These are phyloP conservation scores for Drosophila seguyi DNA, from an alignment of 1,140 invertebrate species.

Conservation along the genomic window DNA sequence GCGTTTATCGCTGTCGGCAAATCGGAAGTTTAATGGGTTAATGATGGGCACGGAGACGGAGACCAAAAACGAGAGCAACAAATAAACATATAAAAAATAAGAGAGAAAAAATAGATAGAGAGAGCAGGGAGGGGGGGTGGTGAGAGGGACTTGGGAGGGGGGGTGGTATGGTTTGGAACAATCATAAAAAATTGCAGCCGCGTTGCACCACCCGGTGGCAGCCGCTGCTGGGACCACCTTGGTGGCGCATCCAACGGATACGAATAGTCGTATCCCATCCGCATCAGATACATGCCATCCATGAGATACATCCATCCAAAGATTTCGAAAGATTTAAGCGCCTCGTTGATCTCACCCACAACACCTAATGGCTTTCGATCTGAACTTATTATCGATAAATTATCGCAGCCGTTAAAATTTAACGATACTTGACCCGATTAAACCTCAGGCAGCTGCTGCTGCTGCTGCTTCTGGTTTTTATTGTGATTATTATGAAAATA, in stretches of 20 bases:
- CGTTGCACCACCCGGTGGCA: conserved; percentile 74
- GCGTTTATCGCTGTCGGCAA: conserved; percentile 83
- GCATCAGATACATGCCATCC: not conserved
- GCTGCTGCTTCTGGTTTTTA: not conserved
- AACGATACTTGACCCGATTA: not conserved
- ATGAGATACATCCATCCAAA: not conserved
- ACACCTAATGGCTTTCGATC: conserved; percentile 6
- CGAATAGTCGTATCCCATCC: not conserved
- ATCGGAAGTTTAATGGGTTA: conserved; percentile 84
- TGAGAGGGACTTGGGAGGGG: no score
- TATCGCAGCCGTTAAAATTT: conserved; percentile 8
- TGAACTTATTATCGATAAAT: conserved; percentile 22
- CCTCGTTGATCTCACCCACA: conserved; percentile 1
- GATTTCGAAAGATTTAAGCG: not conserved
- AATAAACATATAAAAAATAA: conserved; percentile 83
- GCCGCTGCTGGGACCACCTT: conserved; percentile 72
- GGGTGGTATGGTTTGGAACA: no score
- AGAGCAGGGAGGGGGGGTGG: no score
- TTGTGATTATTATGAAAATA: conserved; percentile 10
- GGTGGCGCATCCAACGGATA: conserved; percentile 36
- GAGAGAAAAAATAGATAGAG: conserved; percentile 47
- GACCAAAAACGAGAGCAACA: conserved; percentile 51
- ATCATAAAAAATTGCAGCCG: conserved; percentile 82
- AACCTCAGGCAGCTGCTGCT: not conserved
- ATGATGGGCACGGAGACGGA: conserved; percentile 63